Percentiles rank a stretch among this genome's conserved stretches.
phyloP scores from a whole-genome alignment of 2,797 vertebrate genomes.

The Spondyliosoma cantharus region DNA sequence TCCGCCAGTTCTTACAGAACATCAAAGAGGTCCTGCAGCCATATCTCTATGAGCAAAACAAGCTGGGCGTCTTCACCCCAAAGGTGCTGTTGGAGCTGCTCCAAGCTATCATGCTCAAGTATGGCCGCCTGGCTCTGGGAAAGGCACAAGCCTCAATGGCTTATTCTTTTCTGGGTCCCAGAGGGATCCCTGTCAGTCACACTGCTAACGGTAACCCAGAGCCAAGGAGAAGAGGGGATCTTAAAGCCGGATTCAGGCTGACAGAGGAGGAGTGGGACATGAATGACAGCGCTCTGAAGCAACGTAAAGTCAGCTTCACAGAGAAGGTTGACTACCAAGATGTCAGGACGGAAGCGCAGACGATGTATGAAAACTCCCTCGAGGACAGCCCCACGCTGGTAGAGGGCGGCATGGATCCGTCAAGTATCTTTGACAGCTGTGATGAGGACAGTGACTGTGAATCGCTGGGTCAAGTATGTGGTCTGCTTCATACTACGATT shows the following conservation, averaged over 20 bases:
- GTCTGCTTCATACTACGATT: slow-evolving; percentile 5
- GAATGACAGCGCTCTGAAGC: slow-evolving; percentile 86
- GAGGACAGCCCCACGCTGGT: slow-evolving; percentile 94
- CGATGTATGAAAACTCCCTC: slow-evolving; percentile 80
- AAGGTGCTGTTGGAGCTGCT: slow-evolving; percentile 84
- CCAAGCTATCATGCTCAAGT: slow-evolving; percentile 82
- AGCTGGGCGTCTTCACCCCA: slow-evolving; percentile 87
- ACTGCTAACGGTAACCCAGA: slow-evolving; percentile 60
- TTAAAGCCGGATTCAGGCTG: slow-evolving; percentile 91
- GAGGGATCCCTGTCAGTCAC: slow-evolving; percentile 59
- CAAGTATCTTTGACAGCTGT: slow-evolving; percentile 87
- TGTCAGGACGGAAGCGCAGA: slow-evolving; percentile 47
- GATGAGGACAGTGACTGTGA: slow-evolving; percentile 90
- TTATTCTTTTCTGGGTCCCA: slow-evolving; percentile 71
- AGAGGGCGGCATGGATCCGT: slow-evolving; percentile 89
- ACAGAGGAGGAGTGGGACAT: slow-evolving; percentile 90
- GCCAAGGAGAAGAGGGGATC: slow-evolving; percentile 85
- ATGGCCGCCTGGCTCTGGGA: slow-evolving; percentile 74
- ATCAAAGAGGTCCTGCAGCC: slow-evolving; percentile 93
- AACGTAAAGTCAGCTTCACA: slow-evolving; percentile 91
- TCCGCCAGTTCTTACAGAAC: slow-evolving; percentile 94
- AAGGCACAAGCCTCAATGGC: slow-evolving; percentile 79
- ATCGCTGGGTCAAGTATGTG: slow-evolving; percentile 63
- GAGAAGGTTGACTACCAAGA: slow-evolving; percentile 87
- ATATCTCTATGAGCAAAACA: slow-evolving; percentile 89